A percentile compares a stretch with the other conserved stretches of the same genome.
Evolutionary conservation across 2,797 vertebrate species (phyloP).

Genomic region (Typhlichthys eigenmanni): DNA sequence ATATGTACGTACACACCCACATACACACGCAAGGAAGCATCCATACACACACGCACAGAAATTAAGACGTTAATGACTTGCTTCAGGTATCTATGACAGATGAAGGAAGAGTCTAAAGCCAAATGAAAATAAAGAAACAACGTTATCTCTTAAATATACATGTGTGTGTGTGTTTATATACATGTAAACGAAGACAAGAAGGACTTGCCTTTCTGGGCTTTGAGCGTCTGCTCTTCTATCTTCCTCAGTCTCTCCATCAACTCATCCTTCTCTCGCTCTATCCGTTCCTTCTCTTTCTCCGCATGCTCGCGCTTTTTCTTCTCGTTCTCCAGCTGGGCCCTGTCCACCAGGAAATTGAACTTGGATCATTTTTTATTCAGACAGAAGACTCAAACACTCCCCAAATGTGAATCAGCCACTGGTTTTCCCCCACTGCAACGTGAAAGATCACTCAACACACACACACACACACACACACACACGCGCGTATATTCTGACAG

Average conservation of each 20-base stretch:
- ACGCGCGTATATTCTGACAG: background rate
- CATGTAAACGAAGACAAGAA: background rate
- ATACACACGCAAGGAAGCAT: no score
- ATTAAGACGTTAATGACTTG: background rate
- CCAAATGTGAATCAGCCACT: no score
- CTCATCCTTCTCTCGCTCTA: constrained; percentile 96
- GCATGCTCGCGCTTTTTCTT: constrained; percentile 95
- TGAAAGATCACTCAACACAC: background rate
- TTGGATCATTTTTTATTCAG: no score
- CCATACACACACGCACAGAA: background rate
- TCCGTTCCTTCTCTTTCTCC: constrained; percentile 96
- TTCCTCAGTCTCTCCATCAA: constrained; percentile 89
- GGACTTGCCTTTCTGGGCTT: constrained; percentile 90
- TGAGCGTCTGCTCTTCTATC: constrained; percentile 95
- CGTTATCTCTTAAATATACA: no score
- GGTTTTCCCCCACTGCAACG: no score
- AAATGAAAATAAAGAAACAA: background rate
- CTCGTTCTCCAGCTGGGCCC: constrained; percentile 95
- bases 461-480: no score
- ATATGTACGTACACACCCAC: no score
- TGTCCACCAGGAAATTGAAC: constrained; percentile 43
- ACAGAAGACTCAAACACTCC: no score
- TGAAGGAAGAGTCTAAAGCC: background rate
- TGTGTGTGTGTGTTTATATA: no score
- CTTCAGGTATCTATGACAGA: no score